Evolutionary conservation across 2,888 invertebrate species (phyloP).

Genomic region (Harmothoe impar): DNA sequence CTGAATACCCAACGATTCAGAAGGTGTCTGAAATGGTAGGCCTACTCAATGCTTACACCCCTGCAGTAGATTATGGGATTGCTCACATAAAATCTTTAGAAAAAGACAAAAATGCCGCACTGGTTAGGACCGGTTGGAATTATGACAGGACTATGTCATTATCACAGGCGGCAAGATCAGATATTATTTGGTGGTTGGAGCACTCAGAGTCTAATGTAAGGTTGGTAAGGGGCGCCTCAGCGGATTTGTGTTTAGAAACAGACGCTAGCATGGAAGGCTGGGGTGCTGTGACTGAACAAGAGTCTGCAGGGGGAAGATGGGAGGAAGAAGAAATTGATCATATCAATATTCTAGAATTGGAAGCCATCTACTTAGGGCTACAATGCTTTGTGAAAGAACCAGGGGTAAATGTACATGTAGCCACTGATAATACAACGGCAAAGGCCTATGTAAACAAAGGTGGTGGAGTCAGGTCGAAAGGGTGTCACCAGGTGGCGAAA

Average conservation of each 20-base stretch:
- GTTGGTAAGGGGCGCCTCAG: neutral
- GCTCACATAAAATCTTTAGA: neutral
- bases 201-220: neutral
- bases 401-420: neutral
- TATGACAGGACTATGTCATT: neutral
- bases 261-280: neutral
- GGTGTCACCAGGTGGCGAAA: too few species aligned
- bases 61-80: neutral
- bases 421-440: too few species aligned
- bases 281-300: neutral
- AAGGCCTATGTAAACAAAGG: too few species aligned
- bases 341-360: too few species aligned
- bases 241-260: neutral
- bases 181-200: neutral
- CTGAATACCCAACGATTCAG: neutral
- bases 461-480: too few species aligned
- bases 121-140: neutral
- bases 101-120: neutral
- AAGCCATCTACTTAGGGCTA: neutral
- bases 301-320: neutral
- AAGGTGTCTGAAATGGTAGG: neutral
- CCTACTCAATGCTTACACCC: neutral
- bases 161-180: neutral
- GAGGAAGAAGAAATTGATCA: neutral
- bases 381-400: neutral